Conservation (phyloP, 1,140 invertebrate species). For the Macrotrachela quadricornifera region DNA sequence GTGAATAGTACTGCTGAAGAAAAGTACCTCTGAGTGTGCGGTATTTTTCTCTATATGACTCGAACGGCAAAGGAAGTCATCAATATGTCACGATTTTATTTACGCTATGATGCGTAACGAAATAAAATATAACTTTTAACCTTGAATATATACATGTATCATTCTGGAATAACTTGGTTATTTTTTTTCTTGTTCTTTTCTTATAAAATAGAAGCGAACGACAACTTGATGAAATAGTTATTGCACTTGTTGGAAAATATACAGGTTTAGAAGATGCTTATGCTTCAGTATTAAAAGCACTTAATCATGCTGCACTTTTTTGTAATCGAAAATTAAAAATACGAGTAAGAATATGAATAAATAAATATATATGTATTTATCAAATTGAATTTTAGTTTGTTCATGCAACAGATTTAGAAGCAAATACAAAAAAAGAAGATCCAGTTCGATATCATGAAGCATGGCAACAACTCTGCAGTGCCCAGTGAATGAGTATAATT, state of each 20-base stretch:
- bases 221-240: constrained; percentile 50
- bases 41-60: too few species aligned
- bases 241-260: constrained; percentile 93
- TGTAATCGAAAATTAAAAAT: constrained; percentile 40
- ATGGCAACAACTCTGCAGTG: constrained; percentile 68
- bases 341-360: constrained; percentile 54
- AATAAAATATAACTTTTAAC: too few species aligned
- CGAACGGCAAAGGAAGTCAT: too few species aligned
- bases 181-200: background rate
- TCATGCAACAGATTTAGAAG: constrained; percentile 68
- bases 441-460: constrained; percentile 72
- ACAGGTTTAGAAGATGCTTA: constrained; percentile 86
- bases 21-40: too few species aligned
- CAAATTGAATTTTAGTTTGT: constrained; percentile 49
- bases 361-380: too few species aligned
- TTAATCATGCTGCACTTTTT: constrained; percentile 64
- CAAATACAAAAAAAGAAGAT: constrained; percentile 43
- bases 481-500: constrained; percentile 40
- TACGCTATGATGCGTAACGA: too few species aligned
- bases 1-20: too few species aligned
- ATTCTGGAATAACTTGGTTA: background rate
- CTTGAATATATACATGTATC: too few species aligned
- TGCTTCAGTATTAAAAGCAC: constrained; percentile 76
- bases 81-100: too few species aligned
- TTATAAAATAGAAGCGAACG: constrained; percentile 44